These are phyloP conservation scores for Neotoxoptera formosana DNA, from an alignment of 1,140 invertebrate genomes.

Conservation along the genomic window DNA sequence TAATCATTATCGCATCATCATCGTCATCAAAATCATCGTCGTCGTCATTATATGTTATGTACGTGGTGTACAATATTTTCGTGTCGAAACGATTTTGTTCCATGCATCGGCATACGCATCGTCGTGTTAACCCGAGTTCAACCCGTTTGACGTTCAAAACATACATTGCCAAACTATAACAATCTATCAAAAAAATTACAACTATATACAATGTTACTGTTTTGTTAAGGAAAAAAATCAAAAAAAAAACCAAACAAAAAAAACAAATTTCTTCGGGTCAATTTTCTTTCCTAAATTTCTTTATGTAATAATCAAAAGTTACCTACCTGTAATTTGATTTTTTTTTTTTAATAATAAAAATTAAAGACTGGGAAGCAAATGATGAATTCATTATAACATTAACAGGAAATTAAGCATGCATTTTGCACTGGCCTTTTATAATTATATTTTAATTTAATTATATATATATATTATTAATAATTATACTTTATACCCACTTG, in stretches of 20 bases:
- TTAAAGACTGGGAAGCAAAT: slow-evolving; percentile 56
- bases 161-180: slow-evolving; percentile 21
- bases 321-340: slow-evolving; percentile 26
- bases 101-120: background rate
- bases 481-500: slow-evolving; percentile 46
- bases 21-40: slow-evolving; percentile 6
- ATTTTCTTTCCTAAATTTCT: slow-evolving; percentile 30
- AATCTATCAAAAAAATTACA: slow-evolving; percentile 29
- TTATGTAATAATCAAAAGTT: slow-evolving; percentile 39
- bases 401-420: slow-evolving; percentile 58
- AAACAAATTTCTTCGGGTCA: slow-evolving; percentile 7
- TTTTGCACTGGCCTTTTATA: slow-evolving; percentile 58
- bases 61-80: slow-evolving; percentile 13
- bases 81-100: background rate
- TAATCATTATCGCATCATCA: background rate
- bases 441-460: slow-evolving; percentile 48
- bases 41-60: background rate
- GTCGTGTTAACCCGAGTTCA: slow-evolving; percentile 5
- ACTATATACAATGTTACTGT: slow-evolving; percentile 21
- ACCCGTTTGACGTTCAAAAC: slow-evolving; percentile 1
- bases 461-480: slow-evolving; percentile 22
- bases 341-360: slow-evolving; percentile 43
- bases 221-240: slow-evolving; percentile 34
- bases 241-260: background rate
- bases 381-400: slow-evolving; percentile 49